These are phyloP conservation scores for Macroramphosus scolopax DNA, from an alignment of 2,797 vertebrate genomes.

Conservation along the genomic window DNA sequence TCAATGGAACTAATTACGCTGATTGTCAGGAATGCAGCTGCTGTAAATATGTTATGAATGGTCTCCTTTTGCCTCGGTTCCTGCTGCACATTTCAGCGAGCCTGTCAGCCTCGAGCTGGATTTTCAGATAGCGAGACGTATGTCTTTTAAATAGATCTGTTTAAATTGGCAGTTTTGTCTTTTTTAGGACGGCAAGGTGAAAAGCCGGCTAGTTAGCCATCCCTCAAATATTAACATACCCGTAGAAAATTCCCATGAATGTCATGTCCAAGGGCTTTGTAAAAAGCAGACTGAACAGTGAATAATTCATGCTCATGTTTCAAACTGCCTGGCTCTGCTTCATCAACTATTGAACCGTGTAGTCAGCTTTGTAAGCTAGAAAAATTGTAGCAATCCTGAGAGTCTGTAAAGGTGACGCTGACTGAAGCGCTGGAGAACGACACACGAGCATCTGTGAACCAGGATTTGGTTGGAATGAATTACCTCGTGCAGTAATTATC, in stretches of 20 bases:
- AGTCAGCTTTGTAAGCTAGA: slow-evolving; percentile 51
- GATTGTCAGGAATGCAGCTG: slow-evolving; percentile 63
- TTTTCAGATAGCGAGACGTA: slow-evolving; percentile 25
- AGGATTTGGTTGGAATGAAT: too few relatives aligned
- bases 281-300: slow-evolving; percentile 54
- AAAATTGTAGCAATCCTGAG: slow-evolving; percentile 45
- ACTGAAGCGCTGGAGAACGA: slow-evolving; percentile 10
- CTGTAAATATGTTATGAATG: slow-evolving; percentile 57
- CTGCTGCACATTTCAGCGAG: slow-evolving; percentile 30
- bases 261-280: slow-evolving; percentile 66
- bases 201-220: slow-evolving; percentile 50
- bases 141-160: slow-evolving; percentile 33
- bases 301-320: slow-evolving; percentile 71
- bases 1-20: slow-evolving; percentile 63
- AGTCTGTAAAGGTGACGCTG: slow-evolving; percentile 28
- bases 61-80: slow-evolving; percentile 42
- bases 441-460: not conserved
- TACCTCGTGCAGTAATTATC: too few relatives aligned
- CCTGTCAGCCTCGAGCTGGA: slow-evolving; percentile 29
- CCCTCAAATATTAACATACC: slow-evolving; percentile 59
- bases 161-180: slow-evolving; percentile 39
- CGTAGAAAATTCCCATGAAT: slow-evolving; percentile 61
- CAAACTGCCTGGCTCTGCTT: slow-evolving; percentile 62
- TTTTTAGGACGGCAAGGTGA: slow-evolving; percentile 38
- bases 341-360: slow-evolving; percentile 59